phyloP scores from a whole-genome alignment of 92 coral and sea anemone species.

The Epizoanthus ramosus region DNA sequence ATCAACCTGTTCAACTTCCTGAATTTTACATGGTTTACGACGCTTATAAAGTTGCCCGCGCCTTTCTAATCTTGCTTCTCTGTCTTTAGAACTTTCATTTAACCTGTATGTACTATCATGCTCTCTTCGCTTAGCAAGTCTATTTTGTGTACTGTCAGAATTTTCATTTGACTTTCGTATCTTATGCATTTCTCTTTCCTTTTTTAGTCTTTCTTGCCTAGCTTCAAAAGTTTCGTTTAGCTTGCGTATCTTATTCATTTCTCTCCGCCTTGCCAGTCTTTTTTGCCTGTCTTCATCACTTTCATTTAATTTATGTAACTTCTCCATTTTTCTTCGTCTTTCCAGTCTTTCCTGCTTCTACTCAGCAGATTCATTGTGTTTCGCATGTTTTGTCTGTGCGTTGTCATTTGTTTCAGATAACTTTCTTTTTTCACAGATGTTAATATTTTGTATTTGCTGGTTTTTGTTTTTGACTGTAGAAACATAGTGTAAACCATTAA shows the following conservation, averaged over 20 bases:
- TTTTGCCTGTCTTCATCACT: conserved; percentile 28
- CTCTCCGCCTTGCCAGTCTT: conserved; percentile 11
- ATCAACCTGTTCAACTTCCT: too few relatives aligned
- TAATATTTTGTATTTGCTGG: too few relatives aligned
- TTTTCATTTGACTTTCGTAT: conserved; percentile 21
- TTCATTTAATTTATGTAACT: conserved; percentile 10
- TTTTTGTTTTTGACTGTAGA: too few relatives aligned
- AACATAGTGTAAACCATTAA: too few relatives aligned
- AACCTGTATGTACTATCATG: too few relatives aligned
- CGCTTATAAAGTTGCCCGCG: too few relatives aligned
- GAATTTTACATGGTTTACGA: too few relatives aligned
- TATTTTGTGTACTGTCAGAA: conserved; percentile 24
- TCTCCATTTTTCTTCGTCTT: not conserved
- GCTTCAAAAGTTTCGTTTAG: conserved; percentile 27
- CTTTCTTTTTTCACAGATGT: too few relatives aligned
- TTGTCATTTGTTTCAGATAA: conserved; percentile 26
- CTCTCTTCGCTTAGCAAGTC: conserved; percentile 4
- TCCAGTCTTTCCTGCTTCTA: conserved; percentile 25
- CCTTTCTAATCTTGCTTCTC: too few relatives aligned
- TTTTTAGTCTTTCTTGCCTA: conserved; percentile 32
- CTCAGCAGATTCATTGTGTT: conserved; percentile 19
- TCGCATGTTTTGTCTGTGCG: conserved; percentile 10
- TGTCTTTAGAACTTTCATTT: too few relatives aligned
- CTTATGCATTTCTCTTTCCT: conserved; percentile 26
- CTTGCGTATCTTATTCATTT: conserved; percentile 5